Base-by-base conservation (phyloP, 2,113 vertebrate species). In the Sula dactylatra region DNA sequence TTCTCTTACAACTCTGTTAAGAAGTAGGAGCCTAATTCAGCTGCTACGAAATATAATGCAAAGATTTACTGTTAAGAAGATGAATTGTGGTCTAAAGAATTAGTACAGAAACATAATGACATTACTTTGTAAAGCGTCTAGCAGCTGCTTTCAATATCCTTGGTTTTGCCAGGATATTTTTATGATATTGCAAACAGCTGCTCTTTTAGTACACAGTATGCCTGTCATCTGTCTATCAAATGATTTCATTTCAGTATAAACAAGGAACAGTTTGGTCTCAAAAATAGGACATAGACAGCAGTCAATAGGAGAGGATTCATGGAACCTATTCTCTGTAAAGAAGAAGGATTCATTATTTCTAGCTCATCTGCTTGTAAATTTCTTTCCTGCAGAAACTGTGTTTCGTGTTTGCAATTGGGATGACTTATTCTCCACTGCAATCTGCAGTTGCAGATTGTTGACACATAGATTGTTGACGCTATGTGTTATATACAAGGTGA, bases 141-240 rank as follows among this genome's bases (percentile, higher is more conserved):
- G 87, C 92, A 94, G 85, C 66, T 94, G 87, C 27, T 86, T 94
- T 82, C 49, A 92, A 34, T 58, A 88, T 50, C 36, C 62, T 91
- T 69, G 52, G 7, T 25, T 90, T 93, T 85, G 58, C 74, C 55
- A 90, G 86, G n/a, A 74, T 66, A 47, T 83, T 94, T 90, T 90
- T 80, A 73, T 82, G 61, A 55, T 58, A 85, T 11, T 90, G 84
- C 78, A 70, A 82, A 79, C 92, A 96, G 90, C 94, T 96, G 92
- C 58, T 83, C 16, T 88, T 91, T 62, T 80, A 80, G 74, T 52
- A 93, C 66, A 91, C 61, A 82, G n/a, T 50, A 96, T 65, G 70
- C 49, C 71, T 96, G 82, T 88, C 90, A 90, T 93, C 81, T 89
- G 45, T 86, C 79, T 83, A 38, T 92, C 85, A 94, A 96, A 79